Evolutionary conservation across 2,888 invertebrate species (phyloP).

Genomic region (Drosophila siamana): DNA sequence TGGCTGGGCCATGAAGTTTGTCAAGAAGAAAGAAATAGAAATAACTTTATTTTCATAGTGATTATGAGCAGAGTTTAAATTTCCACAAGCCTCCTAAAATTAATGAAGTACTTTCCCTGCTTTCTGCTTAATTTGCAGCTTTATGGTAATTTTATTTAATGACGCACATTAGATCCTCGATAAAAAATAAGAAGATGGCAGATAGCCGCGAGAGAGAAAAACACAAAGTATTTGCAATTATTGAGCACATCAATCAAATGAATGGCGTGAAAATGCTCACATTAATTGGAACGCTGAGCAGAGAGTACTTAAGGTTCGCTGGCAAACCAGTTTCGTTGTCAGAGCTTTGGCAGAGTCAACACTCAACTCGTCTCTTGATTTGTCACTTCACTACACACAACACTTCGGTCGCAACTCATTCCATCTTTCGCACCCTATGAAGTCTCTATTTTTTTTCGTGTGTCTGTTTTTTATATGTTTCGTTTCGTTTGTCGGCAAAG

Average conservation of each 20-base stretch:
- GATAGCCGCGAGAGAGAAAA: neutral
- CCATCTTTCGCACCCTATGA: conserved; percentile 17
- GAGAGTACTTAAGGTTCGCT: conserved; percentile 14
- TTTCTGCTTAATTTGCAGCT: neutral
- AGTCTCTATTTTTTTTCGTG: conserved; percentile 18
- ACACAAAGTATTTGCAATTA: conserved; percentile 41
- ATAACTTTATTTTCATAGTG: no score
- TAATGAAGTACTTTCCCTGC: neutral
- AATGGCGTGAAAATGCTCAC: conserved; percentile 67
- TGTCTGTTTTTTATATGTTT: conserved; percentile 3
- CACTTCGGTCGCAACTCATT: conserved; percentile 25
- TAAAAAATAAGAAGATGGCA: conserved; percentile 11
- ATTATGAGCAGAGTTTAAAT: no score
- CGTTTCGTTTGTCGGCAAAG: conserved; percentile 72
- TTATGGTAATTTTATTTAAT: conserved; percentile 8
- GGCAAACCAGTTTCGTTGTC: conserved; percentile 54
- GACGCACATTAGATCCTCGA: conserved; percentile 17
- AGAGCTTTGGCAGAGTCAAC: conserved; percentile 3
- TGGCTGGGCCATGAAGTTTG: no score
- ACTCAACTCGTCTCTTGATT: conserved; percentile 47
- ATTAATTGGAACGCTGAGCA: conserved; percentile 59
- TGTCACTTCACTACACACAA: conserved; percentile 41
- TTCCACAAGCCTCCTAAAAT: no score
- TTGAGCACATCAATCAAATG: conserved; percentile 65
- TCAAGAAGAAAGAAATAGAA: no score